phyloP scores from a whole-genome alignment of 2,797 vertebrate species.

The Buceros bicornis region DNA sequence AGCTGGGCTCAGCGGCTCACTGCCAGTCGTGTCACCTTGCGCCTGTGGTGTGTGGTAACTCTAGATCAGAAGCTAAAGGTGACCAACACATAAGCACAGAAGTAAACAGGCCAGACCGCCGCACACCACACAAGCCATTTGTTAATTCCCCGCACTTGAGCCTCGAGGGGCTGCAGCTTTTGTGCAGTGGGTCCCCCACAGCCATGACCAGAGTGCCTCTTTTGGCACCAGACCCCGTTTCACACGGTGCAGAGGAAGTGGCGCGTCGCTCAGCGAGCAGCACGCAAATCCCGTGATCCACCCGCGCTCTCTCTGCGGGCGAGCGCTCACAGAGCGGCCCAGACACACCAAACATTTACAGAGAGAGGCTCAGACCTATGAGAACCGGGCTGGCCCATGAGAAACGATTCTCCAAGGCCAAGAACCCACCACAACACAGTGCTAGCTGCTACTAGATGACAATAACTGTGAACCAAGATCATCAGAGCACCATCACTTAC shows the following conservation, averaged over 20 bases:
- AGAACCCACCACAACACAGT: neutral
- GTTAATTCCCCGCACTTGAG: neutral
- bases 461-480: rapidly evolving
- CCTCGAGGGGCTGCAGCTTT: neutral
- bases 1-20: neutral
- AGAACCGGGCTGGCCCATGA: rapidly evolving
- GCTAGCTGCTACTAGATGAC: neutral
- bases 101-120: neutral
- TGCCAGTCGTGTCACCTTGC: neutral
- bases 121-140: no score
- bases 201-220: neutral
- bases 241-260: rapidly evolving
- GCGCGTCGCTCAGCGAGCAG: neutral
- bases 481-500: constrained; percentile 72
- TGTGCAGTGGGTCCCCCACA: neutral
- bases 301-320: rapidly evolving
- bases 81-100: neutral
- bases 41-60: neutral
- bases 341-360: neutral
- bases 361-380: rapidly evolving
- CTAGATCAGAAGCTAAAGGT: neutral
- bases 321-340: neutral
- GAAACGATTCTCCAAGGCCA: neutral
- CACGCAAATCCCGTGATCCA: rapidly evolving
- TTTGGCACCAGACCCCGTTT: neutral